Base-by-base conservation (phyloP, 92 coral and sea anemone genomes). In the Umimayanthus kanabou region DNA sequence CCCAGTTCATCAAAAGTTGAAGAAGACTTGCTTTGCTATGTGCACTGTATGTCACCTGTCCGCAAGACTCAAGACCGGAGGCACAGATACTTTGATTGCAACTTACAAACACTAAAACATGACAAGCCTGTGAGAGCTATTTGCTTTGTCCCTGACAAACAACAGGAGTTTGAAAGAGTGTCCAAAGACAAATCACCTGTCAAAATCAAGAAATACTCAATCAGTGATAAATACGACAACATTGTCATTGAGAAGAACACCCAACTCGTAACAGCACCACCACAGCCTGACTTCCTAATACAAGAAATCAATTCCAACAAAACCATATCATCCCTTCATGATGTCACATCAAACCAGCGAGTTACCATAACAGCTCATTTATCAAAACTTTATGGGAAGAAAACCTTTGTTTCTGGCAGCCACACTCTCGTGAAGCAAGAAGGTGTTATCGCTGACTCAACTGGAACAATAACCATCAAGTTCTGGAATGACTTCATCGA, bases 1-100 rank as follows among this genome's bases (percentile, higher is more conserved):
- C 16, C 40, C 37, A 70, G 37, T 71, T 26, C 76, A 71, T 71
- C 76, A 4, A 71, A 71, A 30, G 39, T 29, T 78, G 6, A 30
- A 11, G 82, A 78, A 78, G 81, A 78, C 29, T 39, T 78, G 65
- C 39, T 78, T 28, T 78, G 82, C 39, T 78, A 78, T 53, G 82
- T 78, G 26, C 82, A 78, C 39, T 78, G 25, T 78, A 61, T 78
- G 28, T 78, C 82, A n/a, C 61, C 82, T 78, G 82, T 78, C 39
- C 61, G 82, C 65, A 39, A 78, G 42, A 40, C 42, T 28, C 65
- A 9, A 43, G 42, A 78, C 82, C 30, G 61, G 39, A 43, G 39
- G 26, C 82, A 78, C 39, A 43, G 82, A 53, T 40, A 29, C 82
- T 53, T 78, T 23, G 65, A 78, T 43, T 78, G 82, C 39, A 78